Evolutionary conservation across 2,113 vertebrate species (phyloP), one percentile per base, ranked within the genome.

Genomic region (Oncorhynchus gorbuscha): DNA sequence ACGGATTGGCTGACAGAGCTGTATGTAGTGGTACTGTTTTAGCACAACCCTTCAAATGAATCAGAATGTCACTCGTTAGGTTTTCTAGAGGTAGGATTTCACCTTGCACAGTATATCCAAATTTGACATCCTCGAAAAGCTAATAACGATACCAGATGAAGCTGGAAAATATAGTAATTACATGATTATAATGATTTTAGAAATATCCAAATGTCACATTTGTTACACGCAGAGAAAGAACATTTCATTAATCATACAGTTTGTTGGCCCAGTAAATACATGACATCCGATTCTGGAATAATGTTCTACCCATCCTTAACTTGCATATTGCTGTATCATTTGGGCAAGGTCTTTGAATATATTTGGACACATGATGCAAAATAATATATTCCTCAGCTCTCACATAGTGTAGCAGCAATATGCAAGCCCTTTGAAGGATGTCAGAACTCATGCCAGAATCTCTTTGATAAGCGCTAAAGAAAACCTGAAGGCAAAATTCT

Each of bases 1-100:
- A 88, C 93, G 90, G 90, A 94, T 93, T 92, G 93, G 92, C 92
- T 94, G 93, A 89, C 90, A 93, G 90, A 94, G 93, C 88, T 94
- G 93, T 92, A 94, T 91, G 93, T 94, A 93, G 92, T 94, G 92
- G 91, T 93, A 91, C 91, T 93, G 93, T 93, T 94, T 94, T 91
- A 94, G 92, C 90, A 91, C 91, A 87, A 93, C 88, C 93, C 93
- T 94, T 94, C 84, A 91, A 93, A 93, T 87, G 90, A 91, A 94
- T 88, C 88, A 93, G 86, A 93, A 93, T 86, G 91, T 88, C 87
- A 91, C 87, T 89, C 80, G 82, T 94, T 94, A 94, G 91, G 90
- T 88, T 83, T 89, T 72, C 58, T 72, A 84, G 73, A 81, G 70
- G 32, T 72, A 28, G 22, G 59, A 78, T 24, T 22, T 62, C 59